Base-by-base conservation (phyloP, 2,113 vertebrate species). In the Sinocyclocheilus anshuiensis region DNA sequence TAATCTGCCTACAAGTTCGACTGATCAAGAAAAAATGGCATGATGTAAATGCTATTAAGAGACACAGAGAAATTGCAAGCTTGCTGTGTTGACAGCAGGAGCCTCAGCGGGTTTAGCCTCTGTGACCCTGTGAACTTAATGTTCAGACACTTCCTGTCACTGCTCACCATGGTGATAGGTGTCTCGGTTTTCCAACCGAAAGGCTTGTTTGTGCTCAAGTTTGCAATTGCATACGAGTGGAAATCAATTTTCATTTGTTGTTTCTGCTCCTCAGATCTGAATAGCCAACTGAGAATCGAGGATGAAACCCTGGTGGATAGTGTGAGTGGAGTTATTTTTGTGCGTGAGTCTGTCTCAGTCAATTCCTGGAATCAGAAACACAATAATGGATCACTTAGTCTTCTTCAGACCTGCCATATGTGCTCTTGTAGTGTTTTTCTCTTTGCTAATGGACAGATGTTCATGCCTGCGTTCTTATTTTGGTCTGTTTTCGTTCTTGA, bases 151-250 rank as follows among this genome's bases (percentile, higher is more conserved):
- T 87, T 86, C 26, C 78, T 87, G 86, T 89, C 89, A 92, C 77
- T 86, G 84, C 92, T 94, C 86, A 91, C 92, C 91, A 91, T 93
- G 83, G 94, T 59, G 89, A 93, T 83, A 67, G 48, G 84, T 90
- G 91, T 90, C 85, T 87, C 84, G 42, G 76, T 90, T 93, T 94
- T 88, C 87, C 90, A 92, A 90, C 89, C 59, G 26, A 89, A 57
- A 85, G 77, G 26, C 86, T 22, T 86, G 75, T 86, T 50, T 86
- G 81, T 81, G 69, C 48, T 53, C 4, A 29, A 45, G 33, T 57
- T 77, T 42, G 57, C 55, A 76, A 16, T n/a, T 50, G 11, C 24
- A 26, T 61, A 18, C 15, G 1, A 45, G n/a, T 83, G 16, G 15
- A 82, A 12, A 22, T 76, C 0, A 11, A 6, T 72, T 65, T 15